A percentile compares a stretch with the other conserved stretches of the same genome.
Evolutionary conservation across 30 jellyfish, hydroid and myxozoan genomes (phyloP).

Genomic region (Hydractinia symbiolongicarpus): DNA sequence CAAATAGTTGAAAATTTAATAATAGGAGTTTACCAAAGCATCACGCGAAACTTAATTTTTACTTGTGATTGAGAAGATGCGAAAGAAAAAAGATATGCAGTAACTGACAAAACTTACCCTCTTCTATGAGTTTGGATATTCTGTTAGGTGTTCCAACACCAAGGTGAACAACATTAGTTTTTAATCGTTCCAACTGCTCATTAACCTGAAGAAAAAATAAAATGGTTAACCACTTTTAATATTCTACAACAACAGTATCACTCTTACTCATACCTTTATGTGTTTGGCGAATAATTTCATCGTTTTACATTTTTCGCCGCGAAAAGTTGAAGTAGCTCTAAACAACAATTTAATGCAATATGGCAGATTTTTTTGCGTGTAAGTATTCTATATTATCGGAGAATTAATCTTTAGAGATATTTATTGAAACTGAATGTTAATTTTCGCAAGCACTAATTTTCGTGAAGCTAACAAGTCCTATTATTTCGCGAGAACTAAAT

Average conservation of each 20-base stretch:
- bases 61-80: background rate
- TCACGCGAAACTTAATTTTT: background rate
- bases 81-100: background rate
- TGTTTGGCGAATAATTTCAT: constrained; percentile 81
- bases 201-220: constrained; percentile 31
- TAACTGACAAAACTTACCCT: constrained; percentile 25
- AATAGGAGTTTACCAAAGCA: no score
- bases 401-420: no score
- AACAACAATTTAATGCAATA: background rate
- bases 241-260: no score
- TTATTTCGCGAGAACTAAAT: no score
- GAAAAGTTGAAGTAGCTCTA: constrained; percentile 58
- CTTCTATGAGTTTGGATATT: constrained; percentile 44
- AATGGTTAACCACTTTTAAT: background rate
- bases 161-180: constrained; percentile 46
- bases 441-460: no score
- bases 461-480: no score
- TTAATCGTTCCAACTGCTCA: constrained; percentile 46
- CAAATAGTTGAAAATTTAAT: no score
- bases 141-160: constrained; percentile 86
- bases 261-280: constrained; percentile 42
- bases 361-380: no score
- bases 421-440: no score
- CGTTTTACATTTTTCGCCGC: constrained; percentile 51
- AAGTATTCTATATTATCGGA: no score